A percentile compares a stretch with the other conserved stretches of the same genome.
These are phyloP conservation scores for Timema cristinae DNA, from an alignment of 2,888 invertebrate genomes.

Conservation along the genomic window DNA sequence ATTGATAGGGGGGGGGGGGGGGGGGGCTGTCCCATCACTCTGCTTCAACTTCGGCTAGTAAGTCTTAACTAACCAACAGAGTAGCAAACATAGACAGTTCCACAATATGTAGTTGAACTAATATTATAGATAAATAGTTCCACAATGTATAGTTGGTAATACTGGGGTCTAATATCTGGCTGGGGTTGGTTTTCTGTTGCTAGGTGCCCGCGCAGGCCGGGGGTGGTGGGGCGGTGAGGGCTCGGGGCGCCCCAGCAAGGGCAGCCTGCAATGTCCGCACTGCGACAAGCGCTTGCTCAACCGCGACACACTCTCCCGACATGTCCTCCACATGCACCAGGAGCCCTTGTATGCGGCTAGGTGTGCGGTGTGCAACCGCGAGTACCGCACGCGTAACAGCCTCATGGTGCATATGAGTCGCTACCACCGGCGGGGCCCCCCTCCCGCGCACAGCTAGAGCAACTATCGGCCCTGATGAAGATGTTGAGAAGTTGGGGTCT, in stretches of 20 bases:
- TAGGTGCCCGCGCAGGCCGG: conserved; percentile 22
- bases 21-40: no score
- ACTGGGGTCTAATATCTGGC: conserved; percentile 20
- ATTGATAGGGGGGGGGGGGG: no score
- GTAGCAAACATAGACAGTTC: no score
- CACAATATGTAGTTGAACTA: no score
- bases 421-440: conserved; percentile 61
- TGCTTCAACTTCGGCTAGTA: no score
- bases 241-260: conserved; percentile 30
- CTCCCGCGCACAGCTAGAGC: not conserved
- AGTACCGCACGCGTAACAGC: conserved; percentile 87
- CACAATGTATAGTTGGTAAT: not conserved
- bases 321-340: conserved; percentile 31
- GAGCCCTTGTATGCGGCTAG: conserved; percentile 72
- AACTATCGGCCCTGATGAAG: no score
- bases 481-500: no score
- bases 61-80: no score
- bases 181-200: conserved; percentile 27
- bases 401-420: conserved; percentile 88
- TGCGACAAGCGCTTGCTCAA: conserved; percentile 29
- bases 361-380: conserved; percentile 86
- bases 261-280: conserved; percentile 27
- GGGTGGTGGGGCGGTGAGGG: conserved; percentile 26
- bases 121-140: no score
- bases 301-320: conserved; percentile 27